phyloP scores from a whole-genome alignment of 2,888 invertebrate species.

The Tachystola acroxantha region DNA sequence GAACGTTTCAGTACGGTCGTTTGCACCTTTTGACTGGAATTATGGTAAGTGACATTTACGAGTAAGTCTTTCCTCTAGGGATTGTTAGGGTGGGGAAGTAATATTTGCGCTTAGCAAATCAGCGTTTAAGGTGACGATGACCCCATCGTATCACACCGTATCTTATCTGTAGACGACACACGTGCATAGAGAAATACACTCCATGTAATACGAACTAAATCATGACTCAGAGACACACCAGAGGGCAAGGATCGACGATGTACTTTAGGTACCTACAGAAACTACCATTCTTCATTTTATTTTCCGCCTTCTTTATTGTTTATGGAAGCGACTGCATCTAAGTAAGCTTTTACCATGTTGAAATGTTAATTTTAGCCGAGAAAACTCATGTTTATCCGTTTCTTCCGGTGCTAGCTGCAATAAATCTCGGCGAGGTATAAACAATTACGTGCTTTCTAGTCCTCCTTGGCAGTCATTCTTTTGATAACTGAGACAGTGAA shows the following conservation, averaged over 20 bases:
- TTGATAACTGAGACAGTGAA: slow-evolving; percentile 19
- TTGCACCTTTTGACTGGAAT: no score
- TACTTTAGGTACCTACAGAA: no score
- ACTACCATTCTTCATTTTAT: not conserved
- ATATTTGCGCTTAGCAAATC: no score
- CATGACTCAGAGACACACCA: not conserved
- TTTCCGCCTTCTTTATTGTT: slow-evolving; percentile 1
- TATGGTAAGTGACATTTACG: no score
- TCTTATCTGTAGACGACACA: not conserved
- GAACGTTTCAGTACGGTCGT: no score
- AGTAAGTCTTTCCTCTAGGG: no score
- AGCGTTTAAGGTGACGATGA: no score
- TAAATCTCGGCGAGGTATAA: slow-evolving; percentile 44
- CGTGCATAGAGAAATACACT: not conserved
- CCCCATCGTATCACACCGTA: no score
- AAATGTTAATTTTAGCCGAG: slow-evolving; percentile 49
- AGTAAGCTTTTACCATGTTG: slow-evolving; percentile 32
- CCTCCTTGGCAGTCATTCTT: slow-evolving; percentile 20
- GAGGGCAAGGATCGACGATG: no score
- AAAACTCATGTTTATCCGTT: slow-evolving; percentile 46
- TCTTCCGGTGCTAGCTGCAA: slow-evolving; percentile 46
- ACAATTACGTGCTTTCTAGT: slow-evolving; percentile 33
- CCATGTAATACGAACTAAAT: not conserved
- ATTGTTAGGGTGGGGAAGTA: no score
- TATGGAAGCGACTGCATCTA: slow-evolving; percentile 18